These are phyloP conservation scores for Tragelaphus buxtoni DNA, from an alignment of 2,113 vertebrate genomes.

Conservation along the genomic window DNA sequence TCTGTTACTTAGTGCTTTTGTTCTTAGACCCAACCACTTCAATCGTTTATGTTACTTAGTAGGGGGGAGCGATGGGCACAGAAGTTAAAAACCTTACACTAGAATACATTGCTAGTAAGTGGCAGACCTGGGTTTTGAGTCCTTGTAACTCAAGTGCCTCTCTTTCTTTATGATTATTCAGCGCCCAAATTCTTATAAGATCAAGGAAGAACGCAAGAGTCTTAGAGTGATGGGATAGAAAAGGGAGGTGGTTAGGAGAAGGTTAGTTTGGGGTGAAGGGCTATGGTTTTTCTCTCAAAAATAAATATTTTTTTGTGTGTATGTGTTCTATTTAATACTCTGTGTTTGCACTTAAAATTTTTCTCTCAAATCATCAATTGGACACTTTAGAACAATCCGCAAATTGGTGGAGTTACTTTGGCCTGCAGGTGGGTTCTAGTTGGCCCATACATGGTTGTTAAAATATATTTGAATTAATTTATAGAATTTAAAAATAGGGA, in stretches of 20 bases:
- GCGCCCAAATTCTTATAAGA: background rate
- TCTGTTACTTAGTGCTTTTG: background rate
- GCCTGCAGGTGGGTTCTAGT: background rate
- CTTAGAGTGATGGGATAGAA: background rate
- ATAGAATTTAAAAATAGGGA: background rate
- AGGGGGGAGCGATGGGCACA: background rate
- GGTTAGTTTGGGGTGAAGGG: background rate
- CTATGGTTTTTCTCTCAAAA: background rate
- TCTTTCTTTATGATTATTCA: background rate
- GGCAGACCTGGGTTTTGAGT: background rate
- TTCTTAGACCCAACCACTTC: background rate
- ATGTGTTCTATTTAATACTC: background rate
- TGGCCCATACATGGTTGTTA: background rate
- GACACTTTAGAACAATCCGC: background rate
- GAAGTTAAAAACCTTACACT: background rate
- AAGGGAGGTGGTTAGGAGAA: background rate
- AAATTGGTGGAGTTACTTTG: background rate
- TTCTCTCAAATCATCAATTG: background rate
- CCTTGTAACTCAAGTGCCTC: background rate
- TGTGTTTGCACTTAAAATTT: background rate
- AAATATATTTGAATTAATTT: constrained; percentile 32
- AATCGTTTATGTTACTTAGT: background rate
- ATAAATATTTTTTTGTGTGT: background rate
- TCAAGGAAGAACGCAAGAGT: background rate
- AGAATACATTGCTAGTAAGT: background rate